Conservation (phyloP, 2,113 vertebrate species). For the Calyptommatus sinebrachiatus region DNA sequence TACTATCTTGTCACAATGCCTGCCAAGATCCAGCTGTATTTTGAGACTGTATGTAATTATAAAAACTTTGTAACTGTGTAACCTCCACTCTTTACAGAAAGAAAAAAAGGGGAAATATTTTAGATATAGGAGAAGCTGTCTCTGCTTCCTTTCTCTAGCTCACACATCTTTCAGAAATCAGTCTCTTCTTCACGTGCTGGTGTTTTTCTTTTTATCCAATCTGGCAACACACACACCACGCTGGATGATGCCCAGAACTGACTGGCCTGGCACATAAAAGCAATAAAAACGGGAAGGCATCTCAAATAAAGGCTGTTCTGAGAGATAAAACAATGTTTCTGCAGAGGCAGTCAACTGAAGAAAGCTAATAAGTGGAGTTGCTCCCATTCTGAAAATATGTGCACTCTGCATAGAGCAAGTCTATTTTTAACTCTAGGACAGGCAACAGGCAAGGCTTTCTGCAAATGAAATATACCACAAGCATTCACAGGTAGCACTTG, state of each 20-base stretch:
- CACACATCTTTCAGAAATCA: not conserved
- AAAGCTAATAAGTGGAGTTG: not conserved
- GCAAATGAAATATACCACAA: not conserved
- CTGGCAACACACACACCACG: slow-evolving; percentile 1
- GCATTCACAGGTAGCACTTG: not conserved
- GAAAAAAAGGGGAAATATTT: no score
- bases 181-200: not conserved
- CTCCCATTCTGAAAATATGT: not conserved
- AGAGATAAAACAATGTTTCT: slow-evolving; percentile 17
- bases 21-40: not conserved
- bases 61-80: not conserved
- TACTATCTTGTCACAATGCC: not conserved
- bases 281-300: slow-evolving; percentile 2
- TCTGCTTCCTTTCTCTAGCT: not conserved
- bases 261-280: accelerated
- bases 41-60: not conserved
- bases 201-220: not conserved
- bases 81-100: no score
- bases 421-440: not conserved
- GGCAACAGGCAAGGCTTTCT: not conserved
- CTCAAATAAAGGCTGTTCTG: slow-evolving; percentile 24
- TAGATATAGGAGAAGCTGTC: not conserved
- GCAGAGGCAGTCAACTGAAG: not conserved
- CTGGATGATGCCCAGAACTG: not conserved
- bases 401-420: not conserved